Percentiles rank a stretch among this genome's conserved stretches.
Conservation (phyloP, 1,140 invertebrate genomes). For the silkworm (Bombyx mori) region DNA sequence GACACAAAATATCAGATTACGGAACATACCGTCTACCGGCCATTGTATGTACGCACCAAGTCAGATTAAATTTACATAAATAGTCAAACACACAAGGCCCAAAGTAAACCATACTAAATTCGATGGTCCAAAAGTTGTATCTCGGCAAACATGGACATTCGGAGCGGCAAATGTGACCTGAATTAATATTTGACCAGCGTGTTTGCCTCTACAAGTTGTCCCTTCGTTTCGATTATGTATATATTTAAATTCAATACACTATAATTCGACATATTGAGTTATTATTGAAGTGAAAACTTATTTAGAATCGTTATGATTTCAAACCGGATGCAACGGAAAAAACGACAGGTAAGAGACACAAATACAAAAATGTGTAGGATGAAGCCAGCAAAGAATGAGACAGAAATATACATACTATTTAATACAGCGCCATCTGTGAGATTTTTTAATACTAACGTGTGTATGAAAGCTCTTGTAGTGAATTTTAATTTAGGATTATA, state of each 20-base stretch:
- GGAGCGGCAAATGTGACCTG: constrained; percentile 54
- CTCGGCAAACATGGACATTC: constrained; percentile 52
- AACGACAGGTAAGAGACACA: too few species aligned
- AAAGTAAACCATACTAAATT: constrained; percentile 60
- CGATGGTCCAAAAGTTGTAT: constrained; percentile 60
- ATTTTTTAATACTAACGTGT: too few species aligned
- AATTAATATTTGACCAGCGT: constrained; percentile 59
- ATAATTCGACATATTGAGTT: constrained; percentile 4
- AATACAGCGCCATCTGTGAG: too few species aligned
- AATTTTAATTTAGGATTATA: too few species aligned
- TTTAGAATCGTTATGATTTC: too few species aligned
- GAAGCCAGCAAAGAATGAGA: too few species aligned
- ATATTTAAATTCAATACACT: constrained; percentile 24
- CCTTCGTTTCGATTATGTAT: constrained; percentile 33
- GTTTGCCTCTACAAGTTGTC: constrained; percentile 36
- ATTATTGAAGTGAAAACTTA: too few species aligned
- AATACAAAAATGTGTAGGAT: too few species aligned
- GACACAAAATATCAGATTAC: constrained; percentile 28
- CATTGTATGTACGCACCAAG: constrained; percentile 26
- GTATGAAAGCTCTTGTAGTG: too few species aligned
- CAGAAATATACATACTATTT: too few species aligned
- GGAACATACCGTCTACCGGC: constrained; percentile 4
- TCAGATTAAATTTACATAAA: constrained; percentile 59
- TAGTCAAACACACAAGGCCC: constrained; percentile 50
- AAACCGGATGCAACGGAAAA: too few species aligned